Percentiles rank a stretch among this genome's conserved stretches.
These are phyloP conservation scores for Oriolus oriolus DNA, from an alignment of 2,113 vertebrate species.

Conservation along the genomic window DNA sequence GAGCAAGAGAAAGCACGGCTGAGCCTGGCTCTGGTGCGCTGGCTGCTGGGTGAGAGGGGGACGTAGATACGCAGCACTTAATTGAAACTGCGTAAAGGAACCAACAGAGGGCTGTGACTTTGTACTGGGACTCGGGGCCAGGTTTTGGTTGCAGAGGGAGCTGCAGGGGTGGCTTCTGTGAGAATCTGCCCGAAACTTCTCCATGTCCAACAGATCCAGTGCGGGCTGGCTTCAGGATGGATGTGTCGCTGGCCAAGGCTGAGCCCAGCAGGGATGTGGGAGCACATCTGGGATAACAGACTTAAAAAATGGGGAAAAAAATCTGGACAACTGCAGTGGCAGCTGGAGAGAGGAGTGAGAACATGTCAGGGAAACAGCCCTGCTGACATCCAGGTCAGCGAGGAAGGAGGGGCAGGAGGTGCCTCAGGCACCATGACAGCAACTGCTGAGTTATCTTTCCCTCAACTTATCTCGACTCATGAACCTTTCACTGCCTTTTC, in stretches of 20 bases:
- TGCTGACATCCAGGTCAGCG: neutral
- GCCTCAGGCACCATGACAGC: neutral
- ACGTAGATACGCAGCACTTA: neutral
- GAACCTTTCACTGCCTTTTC: neutral
- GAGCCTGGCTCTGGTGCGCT: neutral
- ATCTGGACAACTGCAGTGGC: neutral
- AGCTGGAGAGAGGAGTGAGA: neutral
- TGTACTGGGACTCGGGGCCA: neutral
- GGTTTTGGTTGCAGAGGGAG: neutral
- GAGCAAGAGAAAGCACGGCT: neutral
- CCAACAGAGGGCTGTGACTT: neutral
- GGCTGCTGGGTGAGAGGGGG: neutral
- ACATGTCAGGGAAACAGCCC: neutral
- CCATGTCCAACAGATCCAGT: neutral
- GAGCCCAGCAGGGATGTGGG: neutral
- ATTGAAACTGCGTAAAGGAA: neutral
- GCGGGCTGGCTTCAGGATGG: neutral
- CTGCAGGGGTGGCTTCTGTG: neutral
- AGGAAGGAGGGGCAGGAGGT: neutral
- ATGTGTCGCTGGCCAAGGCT: neutral
- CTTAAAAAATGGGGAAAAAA: rapidly evolving
- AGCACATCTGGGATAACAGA: neutral
- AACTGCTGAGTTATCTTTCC: neutral
- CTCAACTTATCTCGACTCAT: rapidly evolving
- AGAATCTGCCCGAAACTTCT: neutral